A percentile compares a stretch with the other conserved stretches of the same genome.
These are phyloP conservation scores for Chelon labrosus DNA, from an alignment of 2,797 vertebrate genomes.

Conservation along the genomic window DNA sequence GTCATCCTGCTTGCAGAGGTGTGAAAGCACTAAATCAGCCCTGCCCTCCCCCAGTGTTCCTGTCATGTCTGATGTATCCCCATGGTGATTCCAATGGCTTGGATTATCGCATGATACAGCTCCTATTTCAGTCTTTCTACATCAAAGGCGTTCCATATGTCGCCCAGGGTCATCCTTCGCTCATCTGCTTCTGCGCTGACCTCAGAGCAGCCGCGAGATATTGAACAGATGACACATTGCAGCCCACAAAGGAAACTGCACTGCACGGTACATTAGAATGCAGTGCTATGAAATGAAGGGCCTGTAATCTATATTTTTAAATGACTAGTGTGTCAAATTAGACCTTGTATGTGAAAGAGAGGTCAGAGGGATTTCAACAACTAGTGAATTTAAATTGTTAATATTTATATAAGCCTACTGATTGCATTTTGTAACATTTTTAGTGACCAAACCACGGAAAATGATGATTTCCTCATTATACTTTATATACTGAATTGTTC, in stretches of 20 bases:
- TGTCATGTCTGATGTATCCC: slow-evolving; percentile 31
- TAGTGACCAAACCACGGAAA: no score
- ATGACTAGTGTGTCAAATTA: no score
- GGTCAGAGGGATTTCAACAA: no score
- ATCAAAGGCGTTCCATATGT: slow-evolving; percentile 58
- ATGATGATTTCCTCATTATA: no score
- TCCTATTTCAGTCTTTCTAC: slow-evolving; percentile 48
- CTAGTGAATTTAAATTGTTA: no score
- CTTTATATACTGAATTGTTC: no score
- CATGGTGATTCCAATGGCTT: slow-evolving; percentile 11
- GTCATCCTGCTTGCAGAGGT: slow-evolving; percentile 33
- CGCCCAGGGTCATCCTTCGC: slow-evolving; percentile 17
- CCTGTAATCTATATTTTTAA: not conserved
- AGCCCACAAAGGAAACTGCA: not conserved
- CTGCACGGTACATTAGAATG: no score
- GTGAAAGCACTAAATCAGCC: slow-evolving; percentile 41
- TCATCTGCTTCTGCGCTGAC: slow-evolving; percentile 38
- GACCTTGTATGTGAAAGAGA: no score
- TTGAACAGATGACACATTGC: slow-evolving; percentile 14
- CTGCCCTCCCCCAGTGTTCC: not conserved
- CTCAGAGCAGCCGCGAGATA: slow-evolving; percentile 34
- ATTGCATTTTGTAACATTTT: no score
- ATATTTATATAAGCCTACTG: no score
- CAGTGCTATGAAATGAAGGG: not conserved
- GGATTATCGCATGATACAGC: slow-evolving; percentile 45